phyloP scores from a whole-genome alignment of 2,888 invertebrate genomes.

The Rhorus exstirpatorius region DNA sequence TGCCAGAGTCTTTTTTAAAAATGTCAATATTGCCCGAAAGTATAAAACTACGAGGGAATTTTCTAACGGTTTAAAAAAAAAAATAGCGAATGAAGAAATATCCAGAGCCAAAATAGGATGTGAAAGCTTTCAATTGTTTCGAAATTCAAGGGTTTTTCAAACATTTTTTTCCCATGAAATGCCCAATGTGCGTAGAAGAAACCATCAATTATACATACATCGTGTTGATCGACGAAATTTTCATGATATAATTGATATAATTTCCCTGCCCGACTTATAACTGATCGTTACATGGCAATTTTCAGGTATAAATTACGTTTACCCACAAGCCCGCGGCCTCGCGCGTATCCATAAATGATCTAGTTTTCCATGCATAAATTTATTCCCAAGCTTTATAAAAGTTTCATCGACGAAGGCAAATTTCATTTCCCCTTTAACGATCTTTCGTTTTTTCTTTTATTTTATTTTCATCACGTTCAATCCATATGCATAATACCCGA shows the following conservation, averaged over 20 bases:
- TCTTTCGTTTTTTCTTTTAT: slow-evolving; percentile 4
- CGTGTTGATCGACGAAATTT: too few relatives aligned
- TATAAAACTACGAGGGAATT: too few relatives aligned
- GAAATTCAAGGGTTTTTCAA: too few relatives aligned
- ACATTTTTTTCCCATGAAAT: too few relatives aligned
- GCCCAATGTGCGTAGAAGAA: too few relatives aligned
- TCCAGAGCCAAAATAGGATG: too few relatives aligned
- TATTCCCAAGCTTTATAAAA: slow-evolving; percentile 2
- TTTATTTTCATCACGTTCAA: not conserved
- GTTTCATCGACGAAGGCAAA: slow-evolving; percentile 9
- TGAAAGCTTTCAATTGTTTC: too few relatives aligned
- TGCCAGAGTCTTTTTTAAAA: too few relatives aligned
- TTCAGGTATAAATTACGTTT: slow-evolving; percentile 14
- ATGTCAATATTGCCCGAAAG: too few relatives aligned
- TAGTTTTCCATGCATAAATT: slow-evolving; percentile 25
- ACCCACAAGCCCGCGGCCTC: not conserved
- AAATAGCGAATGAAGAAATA: too few relatives aligned
- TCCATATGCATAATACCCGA: slow-evolving; percentile 19
- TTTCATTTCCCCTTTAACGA: slow-evolving; percentile 29
- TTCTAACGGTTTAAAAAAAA: too few relatives aligned
- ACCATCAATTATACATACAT: too few relatives aligned
- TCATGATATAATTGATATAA: not conserved
- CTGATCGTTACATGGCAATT: not conserved
- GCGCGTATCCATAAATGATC: slow-evolving; percentile 21
- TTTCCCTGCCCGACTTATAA: not conserved